Conservation (phyloP, 2,113 vertebrate genomes). For the Pterophyllum scalare region DNA sequence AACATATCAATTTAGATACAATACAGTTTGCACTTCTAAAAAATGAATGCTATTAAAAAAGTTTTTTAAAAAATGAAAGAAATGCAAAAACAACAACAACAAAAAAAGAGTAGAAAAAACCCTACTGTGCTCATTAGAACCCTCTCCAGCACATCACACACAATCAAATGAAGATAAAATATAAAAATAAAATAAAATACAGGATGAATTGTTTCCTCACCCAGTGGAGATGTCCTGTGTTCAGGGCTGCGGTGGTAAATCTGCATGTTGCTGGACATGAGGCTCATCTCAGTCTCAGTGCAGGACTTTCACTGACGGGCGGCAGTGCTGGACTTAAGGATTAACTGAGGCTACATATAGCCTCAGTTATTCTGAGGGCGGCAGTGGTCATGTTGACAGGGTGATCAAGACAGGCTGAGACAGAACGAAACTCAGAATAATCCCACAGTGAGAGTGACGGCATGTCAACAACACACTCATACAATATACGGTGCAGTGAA, state of each 20-base stretch:
- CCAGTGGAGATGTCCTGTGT: slow-evolving; percentile 20
- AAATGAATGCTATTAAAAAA: background rate
- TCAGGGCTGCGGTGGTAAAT: background rate
- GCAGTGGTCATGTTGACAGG: slow-evolving; percentile 22
- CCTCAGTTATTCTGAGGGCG: slow-evolving; percentile 64
- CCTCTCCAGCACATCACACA: background rate
- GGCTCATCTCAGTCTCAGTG: slow-evolving; percentile 47
- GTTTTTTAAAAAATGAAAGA: background rate
- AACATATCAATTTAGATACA: background rate
- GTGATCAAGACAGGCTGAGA: background rate
- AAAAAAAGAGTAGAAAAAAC: background rate
- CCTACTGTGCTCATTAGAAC: background rate
- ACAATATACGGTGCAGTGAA: background rate
- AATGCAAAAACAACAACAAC: background rate
- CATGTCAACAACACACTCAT: background rate
- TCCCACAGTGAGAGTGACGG: background rate
- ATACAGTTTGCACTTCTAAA: background rate
- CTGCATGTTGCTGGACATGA: slow-evolving; percentile 45
- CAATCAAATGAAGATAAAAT: background rate
- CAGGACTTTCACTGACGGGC: slow-evolving; percentile 61
- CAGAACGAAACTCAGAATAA: slow-evolving; percentile 8
- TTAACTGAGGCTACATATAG: slow-evolving; percentile 77
- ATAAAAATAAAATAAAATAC: background rate
- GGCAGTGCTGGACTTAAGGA: slow-evolving; percentile 67
- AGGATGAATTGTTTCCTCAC: slow-evolving; percentile 63